Conservation (phyloP, 2,888 invertebrate genomes). For the Chrysolina haemoptera region DNA sequence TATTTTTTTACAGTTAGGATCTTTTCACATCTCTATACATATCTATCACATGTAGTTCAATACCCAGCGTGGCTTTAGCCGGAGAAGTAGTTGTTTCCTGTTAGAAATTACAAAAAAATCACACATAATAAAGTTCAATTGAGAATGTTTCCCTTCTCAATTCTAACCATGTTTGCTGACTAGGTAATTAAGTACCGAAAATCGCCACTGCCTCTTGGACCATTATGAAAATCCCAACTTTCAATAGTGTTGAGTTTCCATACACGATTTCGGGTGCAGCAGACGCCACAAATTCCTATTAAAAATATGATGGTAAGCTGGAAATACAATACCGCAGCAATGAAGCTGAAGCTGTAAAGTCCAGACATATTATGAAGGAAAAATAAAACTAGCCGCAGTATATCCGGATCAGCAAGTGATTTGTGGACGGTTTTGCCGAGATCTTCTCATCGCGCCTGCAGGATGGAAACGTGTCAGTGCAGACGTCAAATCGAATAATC, state of each 20-base stretch:
- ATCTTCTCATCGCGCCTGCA: constrained; percentile 1
- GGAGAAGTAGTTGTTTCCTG: no score
- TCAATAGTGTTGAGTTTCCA: neutral
- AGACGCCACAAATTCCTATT: constrained; percentile 13
- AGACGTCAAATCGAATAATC: constrained; percentile 27
- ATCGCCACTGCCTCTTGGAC: no score
- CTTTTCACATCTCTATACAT: no score
- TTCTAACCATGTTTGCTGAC: no score
- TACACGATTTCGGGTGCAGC: neutral
- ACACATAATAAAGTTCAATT: no score
- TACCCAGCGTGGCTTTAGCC: no score
- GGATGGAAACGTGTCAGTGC: constrained; percentile 1
- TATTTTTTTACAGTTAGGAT: no score
- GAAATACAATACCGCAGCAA: constrained; percentile 17
- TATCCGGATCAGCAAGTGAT: constrained; percentile 19
- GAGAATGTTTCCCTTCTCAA: no score
- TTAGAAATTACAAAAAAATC: no score
- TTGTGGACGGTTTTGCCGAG: constrained; percentile 3
- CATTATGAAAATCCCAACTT: no score
- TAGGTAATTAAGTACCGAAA: no score
- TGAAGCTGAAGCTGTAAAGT: constrained; percentile 20
- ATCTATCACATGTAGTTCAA: no score
- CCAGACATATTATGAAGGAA: constrained; percentile 13
- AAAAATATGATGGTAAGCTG: constrained; percentile 11
- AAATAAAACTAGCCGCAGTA: constrained; percentile 25